Conservation (phyloP, 2,113 vertebrate species). For the Butorides virescens region DNA sequence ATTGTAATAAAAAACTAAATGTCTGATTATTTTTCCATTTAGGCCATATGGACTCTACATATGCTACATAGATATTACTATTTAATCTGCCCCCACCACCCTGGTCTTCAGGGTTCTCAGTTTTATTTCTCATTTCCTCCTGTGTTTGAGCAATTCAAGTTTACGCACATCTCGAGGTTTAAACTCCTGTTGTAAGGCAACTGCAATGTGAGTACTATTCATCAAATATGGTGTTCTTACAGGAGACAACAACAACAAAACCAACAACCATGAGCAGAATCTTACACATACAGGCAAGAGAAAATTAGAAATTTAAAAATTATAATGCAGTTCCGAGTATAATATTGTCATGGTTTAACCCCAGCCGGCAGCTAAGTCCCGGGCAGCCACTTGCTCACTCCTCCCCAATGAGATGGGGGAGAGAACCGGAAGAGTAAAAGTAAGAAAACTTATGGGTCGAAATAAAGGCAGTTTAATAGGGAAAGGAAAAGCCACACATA, state of each 20-base stretch:
- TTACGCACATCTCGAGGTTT: background rate
- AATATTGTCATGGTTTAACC: background rate
- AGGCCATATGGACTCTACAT: background rate
- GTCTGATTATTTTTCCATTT: background rate
- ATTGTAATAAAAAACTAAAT: background rate
- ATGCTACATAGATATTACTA: background rate
- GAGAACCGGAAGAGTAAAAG: too few species aligned
- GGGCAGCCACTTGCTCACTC: too few species aligned
- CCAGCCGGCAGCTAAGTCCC: too few species aligned
- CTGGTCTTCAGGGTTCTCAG: background rate
- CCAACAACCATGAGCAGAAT: background rate
- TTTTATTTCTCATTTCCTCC: background rate
- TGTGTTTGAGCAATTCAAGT: background rate
- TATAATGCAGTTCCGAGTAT: background rate
- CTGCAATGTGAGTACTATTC: background rate
- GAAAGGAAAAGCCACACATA: too few species aligned
- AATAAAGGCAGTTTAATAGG: too few species aligned
- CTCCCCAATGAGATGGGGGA: too few species aligned
- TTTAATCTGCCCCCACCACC: background rate
- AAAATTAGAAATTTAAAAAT: background rate
- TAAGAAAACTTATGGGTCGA: too few species aligned
- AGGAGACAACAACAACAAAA: background rate
- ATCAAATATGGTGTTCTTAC: background rate
- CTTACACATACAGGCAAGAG: background rate
- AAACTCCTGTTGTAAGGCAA: background rate